Evolutionary conservation across 2,797 vertebrate species (phyloP), one percentile per base, ranked within the genome.

Genomic region (Antennarius maculatus): DNA sequence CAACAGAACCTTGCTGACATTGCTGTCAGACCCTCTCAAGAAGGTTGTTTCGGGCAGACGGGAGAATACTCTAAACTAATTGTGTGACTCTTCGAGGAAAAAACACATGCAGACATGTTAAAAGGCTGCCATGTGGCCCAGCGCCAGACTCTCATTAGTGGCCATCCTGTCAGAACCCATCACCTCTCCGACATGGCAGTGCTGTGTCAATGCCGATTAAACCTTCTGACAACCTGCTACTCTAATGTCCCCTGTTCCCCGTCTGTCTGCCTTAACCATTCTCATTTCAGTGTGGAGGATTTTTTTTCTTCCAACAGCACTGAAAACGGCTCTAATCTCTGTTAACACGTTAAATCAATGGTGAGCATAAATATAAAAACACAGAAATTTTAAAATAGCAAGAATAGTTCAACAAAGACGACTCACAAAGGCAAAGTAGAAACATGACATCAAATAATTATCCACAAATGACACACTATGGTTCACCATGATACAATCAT

Each of bases 91-190:
- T 80, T 89, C 83, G 2, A 71, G 81, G 79, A 83, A 71, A 69
- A 86, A 81, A 85, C 81, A 83, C 80, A 85, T 82, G 71, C 85
- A 89, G 86, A 86, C 80, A 84, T 78, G 83, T 91, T 90, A 90
- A 87, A 41, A 81, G 78, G 86, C 77, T 76, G 82, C 75, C 77
- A 74, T 72, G 78, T 78, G 86, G 88, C 85, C 71, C 41, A 61
- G 77, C 83, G 85, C 85, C 87, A 88, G 82, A 82, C 83, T 86
- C 84, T 91, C 88, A 90, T 91, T 90, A 89, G 86, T 63, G 62
- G 60, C 72, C 74, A 74, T 80, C 68, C 82, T 91, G 85, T 91
- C 89, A 89, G 79, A 86, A 85, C 76, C 71, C 80, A 86, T 91
- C 89, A 85, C 84, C 81, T 84, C 74, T 74, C 63, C 79, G 79